phyloP scores from a whole-genome alignment of 2,113 vertebrate genomes.

The Etia nguti region DNA sequence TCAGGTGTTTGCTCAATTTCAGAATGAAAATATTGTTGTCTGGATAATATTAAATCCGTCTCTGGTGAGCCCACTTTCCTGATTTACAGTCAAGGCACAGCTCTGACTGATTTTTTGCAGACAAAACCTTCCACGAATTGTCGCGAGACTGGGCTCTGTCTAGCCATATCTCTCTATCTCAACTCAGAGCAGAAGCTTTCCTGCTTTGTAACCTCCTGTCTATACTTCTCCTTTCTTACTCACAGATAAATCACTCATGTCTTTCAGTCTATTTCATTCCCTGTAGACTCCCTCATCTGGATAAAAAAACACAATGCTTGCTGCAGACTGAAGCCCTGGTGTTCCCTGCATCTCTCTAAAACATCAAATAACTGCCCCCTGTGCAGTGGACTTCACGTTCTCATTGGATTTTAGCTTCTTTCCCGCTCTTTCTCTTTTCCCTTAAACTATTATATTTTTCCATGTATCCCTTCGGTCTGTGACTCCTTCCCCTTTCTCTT shows the following conservation, averaged over 20 bases:
- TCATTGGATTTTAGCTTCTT: conserved; percentile 18
- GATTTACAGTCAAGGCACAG: not conserved
- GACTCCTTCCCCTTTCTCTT: conserved; percentile 7
- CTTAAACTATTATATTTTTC: not conserved
- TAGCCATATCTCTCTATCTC: not conserved
- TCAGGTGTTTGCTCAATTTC: not conserved
- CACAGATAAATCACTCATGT: not conserved
- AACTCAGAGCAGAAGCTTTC: not conserved
- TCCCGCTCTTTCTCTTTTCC: not conserved
- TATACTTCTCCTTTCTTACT: not conserved
- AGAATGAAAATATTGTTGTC: not conserved
- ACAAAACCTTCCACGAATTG: not conserved
- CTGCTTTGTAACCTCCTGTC: not conserved
- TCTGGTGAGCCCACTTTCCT: not conserved
- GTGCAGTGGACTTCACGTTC: not conserved
- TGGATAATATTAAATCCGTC: not conserved
- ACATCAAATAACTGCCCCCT: conserved; percentile 8
- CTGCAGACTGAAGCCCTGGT: not conserved
- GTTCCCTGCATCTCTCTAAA: not conserved
- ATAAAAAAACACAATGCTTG: not conserved
- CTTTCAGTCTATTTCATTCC: not conserved
- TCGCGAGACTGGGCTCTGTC: not conserved
- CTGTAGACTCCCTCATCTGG: not conserved
- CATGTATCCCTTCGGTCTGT: not conserved
- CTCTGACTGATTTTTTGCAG: not conserved